Evolutionary conservation across 2,888 invertebrate genomes (phyloP), one percentile per base, ranked within the genome.

Genomic region (Oegoconia quadripuncta): DNA sequence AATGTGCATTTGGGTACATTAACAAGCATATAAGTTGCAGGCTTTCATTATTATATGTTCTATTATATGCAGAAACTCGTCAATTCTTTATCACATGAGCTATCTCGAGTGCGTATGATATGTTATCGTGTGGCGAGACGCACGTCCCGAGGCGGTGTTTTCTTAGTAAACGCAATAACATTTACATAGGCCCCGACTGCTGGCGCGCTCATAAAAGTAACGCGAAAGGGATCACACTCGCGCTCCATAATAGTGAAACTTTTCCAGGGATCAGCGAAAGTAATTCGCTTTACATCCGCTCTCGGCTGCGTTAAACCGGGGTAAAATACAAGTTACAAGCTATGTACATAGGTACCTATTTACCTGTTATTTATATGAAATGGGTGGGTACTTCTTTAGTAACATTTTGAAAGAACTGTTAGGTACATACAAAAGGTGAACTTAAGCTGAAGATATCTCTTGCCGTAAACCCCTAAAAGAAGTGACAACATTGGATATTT

Each of bases 111-210:
- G 12, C 12, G 18, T 18, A 18, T 40, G 20, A 34, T 35, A 36
- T 31, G 32, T 36, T 25, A 37, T 32, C 33, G 16, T 6, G 30
- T 15, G 27, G n/a, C n/a, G n/a, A n/a, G n/a, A n/a, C 28, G 45
- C 37, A 41, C 41, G 52, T 61, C 55, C 49, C 52, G 43, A 37
- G 50, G 59, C 62, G 57, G 55, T 68, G 67, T 72, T 71, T 68
- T 56, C 68, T 65, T 66, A 64, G 65, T 64, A 63, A 67, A 64
- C 68, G 34, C 30, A 33, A 27, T 13, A 20, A 22, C 32, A 25
- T 41, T 41, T 81, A 74, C 81, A 81, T 82, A 80, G 78, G 76
- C 70, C 67, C n/a, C 62, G 70, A 73, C 74, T 70, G 73, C 66
- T 72, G 72, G 67, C 64, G 64, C 65, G 63, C 73, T 71, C 73